Evolutionary conservation across 2,113 vertebrate species (phyloP).

Genomic region (Catharus fuscescens): DNA sequence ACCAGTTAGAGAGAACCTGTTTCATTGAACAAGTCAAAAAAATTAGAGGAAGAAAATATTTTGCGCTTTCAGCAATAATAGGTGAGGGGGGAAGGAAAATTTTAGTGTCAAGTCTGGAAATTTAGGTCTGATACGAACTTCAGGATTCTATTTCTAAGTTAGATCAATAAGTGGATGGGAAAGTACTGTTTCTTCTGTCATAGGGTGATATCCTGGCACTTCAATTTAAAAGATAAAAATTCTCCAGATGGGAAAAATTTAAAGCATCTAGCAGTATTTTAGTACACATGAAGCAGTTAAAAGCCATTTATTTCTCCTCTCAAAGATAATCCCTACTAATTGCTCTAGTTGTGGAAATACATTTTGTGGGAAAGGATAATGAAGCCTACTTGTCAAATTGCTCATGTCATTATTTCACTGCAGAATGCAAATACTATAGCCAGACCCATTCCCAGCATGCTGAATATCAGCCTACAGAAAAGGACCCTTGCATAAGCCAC

Average conservation of each 20-base stretch:
- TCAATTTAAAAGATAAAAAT: neutral
- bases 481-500: neutral
- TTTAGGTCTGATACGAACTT: neutral
- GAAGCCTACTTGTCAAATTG: slow-evolving; percentile 61
- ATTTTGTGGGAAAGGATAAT: slow-evolving; percentile 63
- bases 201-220: neutral
- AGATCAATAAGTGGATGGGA: neutral
- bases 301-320: slow-evolving; percentile 48
- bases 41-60: neutral
- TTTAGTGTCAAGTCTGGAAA: neutral
- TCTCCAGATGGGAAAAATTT: slow-evolving; percentile 14
- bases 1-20: neutral
- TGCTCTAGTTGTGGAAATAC: slow-evolving; percentile 19
- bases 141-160: neutral
- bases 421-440: slow-evolving; percentile 26
- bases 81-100: neutral
- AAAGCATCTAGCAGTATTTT: slow-evolving; percentile 36
- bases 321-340: slow-evolving; percentile 56
- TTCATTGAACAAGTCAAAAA: neutral
- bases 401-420: slow-evolving; percentile 58
- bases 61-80: neutral
- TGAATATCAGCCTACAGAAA: slow-evolving; percentile 46
- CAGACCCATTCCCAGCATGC: neutral
- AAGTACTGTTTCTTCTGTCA: neutral
- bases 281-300: slow-evolving; percentile 18